Conservation (phyloP, 2,888 invertebrate species). For the Metalampra italica region DNA sequence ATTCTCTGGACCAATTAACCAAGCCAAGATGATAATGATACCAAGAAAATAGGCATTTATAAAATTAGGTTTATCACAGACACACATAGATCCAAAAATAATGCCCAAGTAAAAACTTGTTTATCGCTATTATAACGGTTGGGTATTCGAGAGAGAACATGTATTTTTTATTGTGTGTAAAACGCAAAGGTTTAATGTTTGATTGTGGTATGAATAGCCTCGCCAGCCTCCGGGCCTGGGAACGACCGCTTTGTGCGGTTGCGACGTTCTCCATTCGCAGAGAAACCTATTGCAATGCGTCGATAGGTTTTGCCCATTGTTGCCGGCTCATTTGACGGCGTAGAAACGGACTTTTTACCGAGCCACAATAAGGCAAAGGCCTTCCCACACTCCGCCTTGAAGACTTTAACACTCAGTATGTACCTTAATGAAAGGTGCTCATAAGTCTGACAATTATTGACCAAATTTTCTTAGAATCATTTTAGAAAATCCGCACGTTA, state of each 20-base stretch:
- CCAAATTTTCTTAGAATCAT: too few species aligned
- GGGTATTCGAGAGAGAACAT: conserved; percentile 1
- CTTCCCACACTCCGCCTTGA: too few species aligned
- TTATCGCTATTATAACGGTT: conserved; percentile 4
- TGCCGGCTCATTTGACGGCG: conserved; percentile 35
- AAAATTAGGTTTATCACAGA: too few species aligned
- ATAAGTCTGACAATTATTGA: too few species aligned
- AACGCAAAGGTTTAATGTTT: conserved; percentile 18
- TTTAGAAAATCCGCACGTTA: too few species aligned
- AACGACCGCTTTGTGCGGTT: conserved; percentile 44
- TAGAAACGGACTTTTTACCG: conserved; percentile 29
- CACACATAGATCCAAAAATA: too few species aligned
- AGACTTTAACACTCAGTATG: too few species aligned
- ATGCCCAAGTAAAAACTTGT: not conserved
- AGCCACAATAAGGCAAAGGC: not conserved
- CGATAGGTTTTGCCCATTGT: conserved; percentile 52
- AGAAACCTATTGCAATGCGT: conserved; percentile 44
- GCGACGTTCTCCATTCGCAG: conserved; percentile 26
- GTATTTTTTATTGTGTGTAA: conserved; percentile 13
- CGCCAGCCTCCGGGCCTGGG: conserved; percentile 42
- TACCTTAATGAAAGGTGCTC: too few species aligned
- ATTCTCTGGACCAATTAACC: too few species aligned
- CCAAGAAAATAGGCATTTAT: too few species aligned
- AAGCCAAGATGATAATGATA: too few species aligned
- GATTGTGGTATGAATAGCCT: conserved; percentile 25